Conservation (phyloP, 2,113 vertebrate species). For the Perccottus glenii region DNA sequence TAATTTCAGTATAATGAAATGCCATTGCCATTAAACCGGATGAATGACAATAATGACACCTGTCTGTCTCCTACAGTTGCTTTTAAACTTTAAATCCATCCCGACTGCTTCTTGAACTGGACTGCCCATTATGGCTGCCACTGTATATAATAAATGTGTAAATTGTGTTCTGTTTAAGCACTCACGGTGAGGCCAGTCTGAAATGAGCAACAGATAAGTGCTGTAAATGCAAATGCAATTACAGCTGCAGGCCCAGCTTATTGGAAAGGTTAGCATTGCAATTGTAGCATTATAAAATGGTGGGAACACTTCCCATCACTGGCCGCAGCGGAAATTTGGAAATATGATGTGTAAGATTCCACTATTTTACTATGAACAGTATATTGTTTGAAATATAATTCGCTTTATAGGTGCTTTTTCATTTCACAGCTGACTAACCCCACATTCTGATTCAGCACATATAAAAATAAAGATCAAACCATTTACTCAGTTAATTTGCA, state of each 20-base stretch:
- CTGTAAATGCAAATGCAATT: conserved; percentile 49
- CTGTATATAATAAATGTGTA: conserved; percentile 33
- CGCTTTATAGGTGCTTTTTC: conserved; percentile 42
- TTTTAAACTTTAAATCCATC: conserved; percentile 15
- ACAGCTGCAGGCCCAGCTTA: conserved; percentile 12
- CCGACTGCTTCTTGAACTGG: conserved; percentile 14
- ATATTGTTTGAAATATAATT: neutral
- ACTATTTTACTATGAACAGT: neutral
- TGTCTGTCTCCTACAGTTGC: neutral
- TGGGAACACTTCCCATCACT: neutral
- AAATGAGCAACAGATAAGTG: conserved; percentile 46
- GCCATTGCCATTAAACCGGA: no score
- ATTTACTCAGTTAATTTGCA: neutral
- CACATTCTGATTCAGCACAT: neutral
- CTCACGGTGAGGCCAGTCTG: conserved; percentile 8
- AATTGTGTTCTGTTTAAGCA: conserved; percentile 29
- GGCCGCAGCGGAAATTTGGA: neutral
- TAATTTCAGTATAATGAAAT: no score
- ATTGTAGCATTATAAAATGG: conserved; percentile 15
- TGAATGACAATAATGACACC: conserved; percentile 7
- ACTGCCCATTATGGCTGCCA: conserved; percentile 23
- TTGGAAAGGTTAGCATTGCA: conserved; percentile 22
- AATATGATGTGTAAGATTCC: neutral
- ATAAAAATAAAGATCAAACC: conserved; percentile 7
- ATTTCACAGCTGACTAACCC: conserved; percentile 60